Evolutionary conservation across 2,888 invertebrate species (phyloP).

Genomic region (Ormyrus thymus): DNA sequence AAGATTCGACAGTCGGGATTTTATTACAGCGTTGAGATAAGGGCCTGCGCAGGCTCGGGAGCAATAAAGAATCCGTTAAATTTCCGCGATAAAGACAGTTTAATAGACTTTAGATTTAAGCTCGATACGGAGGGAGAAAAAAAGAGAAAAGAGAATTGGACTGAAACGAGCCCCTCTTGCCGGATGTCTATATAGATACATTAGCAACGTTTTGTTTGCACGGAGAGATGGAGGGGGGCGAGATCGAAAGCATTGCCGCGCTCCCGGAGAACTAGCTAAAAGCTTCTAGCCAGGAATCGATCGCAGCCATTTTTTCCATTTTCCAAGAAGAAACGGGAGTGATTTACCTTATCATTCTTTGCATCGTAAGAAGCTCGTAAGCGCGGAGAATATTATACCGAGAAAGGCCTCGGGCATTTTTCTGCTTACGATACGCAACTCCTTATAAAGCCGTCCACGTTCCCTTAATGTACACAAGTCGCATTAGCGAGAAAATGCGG

Average conservation of each 20-base stretch:
- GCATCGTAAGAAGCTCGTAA: conserved; percentile 2
- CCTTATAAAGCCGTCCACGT: neutral
- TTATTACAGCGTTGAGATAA: too few species aligned
- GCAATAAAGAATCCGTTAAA: neutral
- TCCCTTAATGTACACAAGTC: neutral
- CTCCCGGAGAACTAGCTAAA: conserved; percentile 8
- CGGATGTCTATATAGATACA: conserved; percentile 59
- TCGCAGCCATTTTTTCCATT: neutral
- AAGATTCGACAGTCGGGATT: neutral
- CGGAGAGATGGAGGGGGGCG: conserved; percentile 16
- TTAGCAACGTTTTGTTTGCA: conserved; percentile 73
- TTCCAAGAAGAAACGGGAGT: conserved; percentile 5
- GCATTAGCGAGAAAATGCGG: conserved; percentile 16
- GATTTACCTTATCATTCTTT: neutral
- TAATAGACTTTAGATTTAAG: too few species aligned
- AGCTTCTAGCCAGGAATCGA: neutral
- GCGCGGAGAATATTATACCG: neutral
- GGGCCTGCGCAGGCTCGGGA: conserved; percentile 22
- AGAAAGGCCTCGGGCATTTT: neutral
- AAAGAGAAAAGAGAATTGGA: too few species aligned
- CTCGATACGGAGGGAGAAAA: conserved; percentile 10
- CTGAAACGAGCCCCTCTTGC: neutral
- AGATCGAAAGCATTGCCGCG: conserved; percentile 69
- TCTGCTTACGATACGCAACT: conserved; percentile 9
- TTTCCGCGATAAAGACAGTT: too few species aligned